phyloP scores from a whole-genome alignment of 2,797 vertebrate genomes.

The Aulostomus chinensis region DNA sequence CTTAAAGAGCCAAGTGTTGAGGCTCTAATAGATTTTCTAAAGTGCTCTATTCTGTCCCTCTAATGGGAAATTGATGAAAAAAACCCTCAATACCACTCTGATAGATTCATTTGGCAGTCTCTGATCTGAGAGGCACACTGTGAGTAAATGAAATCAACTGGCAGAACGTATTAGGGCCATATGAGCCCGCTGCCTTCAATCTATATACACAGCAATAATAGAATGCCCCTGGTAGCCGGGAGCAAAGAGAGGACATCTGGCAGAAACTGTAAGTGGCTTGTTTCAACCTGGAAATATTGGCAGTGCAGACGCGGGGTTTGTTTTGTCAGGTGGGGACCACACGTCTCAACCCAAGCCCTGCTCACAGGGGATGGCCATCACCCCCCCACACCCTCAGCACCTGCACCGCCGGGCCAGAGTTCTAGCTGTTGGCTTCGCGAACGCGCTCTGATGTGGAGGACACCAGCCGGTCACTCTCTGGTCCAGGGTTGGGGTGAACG shows the following conservation, averaged over 20 bases:
- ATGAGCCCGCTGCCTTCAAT: slow-evolving; percentile 63
- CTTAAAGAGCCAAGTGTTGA: slow-evolving; percentile 63
- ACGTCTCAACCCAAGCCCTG: slow-evolving; percentile 12
- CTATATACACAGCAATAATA: slow-evolving; percentile 68
- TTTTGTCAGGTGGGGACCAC: slow-evolving; percentile 47
- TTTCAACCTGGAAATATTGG: slow-evolving; percentile 49
- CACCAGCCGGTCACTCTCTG: too few relatives aligned
- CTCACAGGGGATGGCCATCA: too few relatives aligned
- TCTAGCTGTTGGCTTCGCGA: too few relatives aligned
- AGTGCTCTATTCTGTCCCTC: slow-evolving; percentile 68
- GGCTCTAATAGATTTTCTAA: slow-evolving; percentile 74
- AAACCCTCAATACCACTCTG: slow-evolving; percentile 46
- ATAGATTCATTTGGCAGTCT: slow-evolving; percentile 74
- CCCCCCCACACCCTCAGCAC: too few relatives aligned
- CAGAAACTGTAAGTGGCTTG: slow-evolving; percentile 54
- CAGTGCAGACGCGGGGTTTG: slow-evolving; percentile 35
- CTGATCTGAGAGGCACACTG: slow-evolving; percentile 62
- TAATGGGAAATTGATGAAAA: slow-evolving; percentile 76
- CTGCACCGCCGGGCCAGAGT: background rate
- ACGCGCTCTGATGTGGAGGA: too few relatives aligned
- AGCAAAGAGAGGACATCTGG: slow-evolving; percentile 56
- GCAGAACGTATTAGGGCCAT: slow-evolving; percentile 55
- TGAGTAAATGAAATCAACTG: slow-evolving; percentile 76
- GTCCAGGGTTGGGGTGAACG: too few relatives aligned
- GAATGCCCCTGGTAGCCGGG: slow-evolving; percentile 58